These are phyloP conservation scores for Pseudonaja textilis DNA, from an alignment of 2,113 vertebrate genomes.

Conservation along the genomic window DNA sequence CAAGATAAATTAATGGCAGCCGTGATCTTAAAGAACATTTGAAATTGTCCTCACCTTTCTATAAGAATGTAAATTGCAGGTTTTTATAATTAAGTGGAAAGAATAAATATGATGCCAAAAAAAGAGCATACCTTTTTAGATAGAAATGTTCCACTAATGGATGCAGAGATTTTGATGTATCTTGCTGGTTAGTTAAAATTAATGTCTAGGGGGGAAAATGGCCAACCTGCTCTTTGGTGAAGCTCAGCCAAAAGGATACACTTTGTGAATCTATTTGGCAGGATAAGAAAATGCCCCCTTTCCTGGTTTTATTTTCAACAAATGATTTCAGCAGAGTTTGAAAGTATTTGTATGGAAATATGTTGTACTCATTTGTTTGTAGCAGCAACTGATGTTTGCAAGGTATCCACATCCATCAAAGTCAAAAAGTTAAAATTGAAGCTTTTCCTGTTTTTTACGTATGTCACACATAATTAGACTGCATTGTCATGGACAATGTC, in stretches of 20 bases:
- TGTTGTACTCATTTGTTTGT: background rate
- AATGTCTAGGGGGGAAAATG: background rate
- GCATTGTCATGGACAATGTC: background rate
- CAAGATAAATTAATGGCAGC: constrained; percentile 39
- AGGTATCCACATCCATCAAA: background rate
- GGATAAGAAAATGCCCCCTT: background rate
- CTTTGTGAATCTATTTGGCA: background rate
- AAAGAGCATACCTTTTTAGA: background rate
- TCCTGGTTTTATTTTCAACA: background rate
- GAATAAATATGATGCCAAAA: background rate
- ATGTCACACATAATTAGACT: background rate
- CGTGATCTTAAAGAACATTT: constrained; percentile 39
- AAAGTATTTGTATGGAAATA: background rate
- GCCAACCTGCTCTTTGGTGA: background rate
- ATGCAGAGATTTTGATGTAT: background rate
- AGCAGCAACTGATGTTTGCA: background rate
- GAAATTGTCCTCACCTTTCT: constrained; percentile 23
- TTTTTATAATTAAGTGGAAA: constrained; percentile 15
- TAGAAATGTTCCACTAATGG: background rate
- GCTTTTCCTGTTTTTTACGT: background rate
- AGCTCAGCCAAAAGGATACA: background rate
- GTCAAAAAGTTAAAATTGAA: background rate
- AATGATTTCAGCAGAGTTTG: background rate
- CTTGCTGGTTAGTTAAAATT: background rate
- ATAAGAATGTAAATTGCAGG: constrained; percentile 26